Evolutionary conservation across 2,888 invertebrate genomes (phyloP).

Genomic region (Scaptomyza cyrtandrae): DNA sequence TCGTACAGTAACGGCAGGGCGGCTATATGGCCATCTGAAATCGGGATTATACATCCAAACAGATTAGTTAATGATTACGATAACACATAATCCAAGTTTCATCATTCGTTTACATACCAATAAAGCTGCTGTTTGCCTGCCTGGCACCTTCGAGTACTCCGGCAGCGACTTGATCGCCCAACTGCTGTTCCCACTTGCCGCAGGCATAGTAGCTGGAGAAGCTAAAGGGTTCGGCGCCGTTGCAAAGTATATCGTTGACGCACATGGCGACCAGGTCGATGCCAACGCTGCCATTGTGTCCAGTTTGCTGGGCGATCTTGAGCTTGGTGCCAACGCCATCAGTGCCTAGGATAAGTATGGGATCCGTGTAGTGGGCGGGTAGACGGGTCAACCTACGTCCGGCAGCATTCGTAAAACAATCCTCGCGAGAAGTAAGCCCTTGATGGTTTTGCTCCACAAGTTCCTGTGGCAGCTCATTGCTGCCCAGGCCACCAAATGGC

Average conservation of each 20-base stretch:
- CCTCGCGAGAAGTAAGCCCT: constrained; percentile 58
- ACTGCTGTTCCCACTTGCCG: constrained; percentile 89
- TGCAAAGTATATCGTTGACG: constrained; percentile 97
- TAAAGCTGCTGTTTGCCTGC: constrained; percentile 92
- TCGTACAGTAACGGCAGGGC: constrained; percentile 97
- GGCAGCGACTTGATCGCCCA: constrained; percentile 86
- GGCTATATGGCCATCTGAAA: constrained; percentile 94
- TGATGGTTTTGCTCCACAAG: constrained; percentile 39
- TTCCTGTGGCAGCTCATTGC: constrained; percentile 29
- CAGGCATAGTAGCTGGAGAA: constrained; percentile 98
- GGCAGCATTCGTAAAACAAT: constrained; percentile 62
- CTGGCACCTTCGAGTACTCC: constrained; percentile 93
- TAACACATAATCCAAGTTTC: no score
- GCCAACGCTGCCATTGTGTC: constrained; percentile 92
- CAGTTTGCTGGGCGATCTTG: constrained; percentile 93
- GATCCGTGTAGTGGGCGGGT: constrained; percentile 87
- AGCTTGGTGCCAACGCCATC: constrained; percentile 99
- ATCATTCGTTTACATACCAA: constrained; percentile 87
- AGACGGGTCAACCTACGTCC: constrained; percentile 82
- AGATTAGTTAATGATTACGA: no score
- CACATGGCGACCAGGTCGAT: constrained; percentile 99
- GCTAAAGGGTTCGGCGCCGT: constrained; percentile 97
- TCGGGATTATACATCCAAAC: no score
- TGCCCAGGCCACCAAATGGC: constrained; percentile 77
- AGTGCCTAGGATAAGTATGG: constrained; percentile 96